Base-by-base conservation (phyloP, 2,888 invertebrate genomes). In the Girardia tigrina region DNA sequence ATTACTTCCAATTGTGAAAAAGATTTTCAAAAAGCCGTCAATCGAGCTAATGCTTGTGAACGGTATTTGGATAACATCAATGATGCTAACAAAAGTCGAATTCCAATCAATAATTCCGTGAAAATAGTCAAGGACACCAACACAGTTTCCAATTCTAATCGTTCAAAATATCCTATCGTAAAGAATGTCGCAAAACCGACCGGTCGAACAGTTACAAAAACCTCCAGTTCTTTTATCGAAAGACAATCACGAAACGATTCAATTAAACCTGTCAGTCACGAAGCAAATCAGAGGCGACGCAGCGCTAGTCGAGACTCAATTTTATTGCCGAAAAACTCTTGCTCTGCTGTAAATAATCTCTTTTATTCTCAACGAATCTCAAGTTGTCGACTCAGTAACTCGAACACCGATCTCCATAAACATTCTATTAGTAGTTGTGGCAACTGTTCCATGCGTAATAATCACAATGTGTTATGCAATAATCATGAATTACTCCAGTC, bases 301-400 rank as follows among this genome's bases (percentile, higher is more conserved):
- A 74, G 74, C 26, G 27, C 27, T 4, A 74, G 74, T 56, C 74
- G 74, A 26, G 74, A 74, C 20, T 74, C 74, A 56, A 56, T 56
- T 2, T 6, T 8, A 8, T 20, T 56, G 56, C 56, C n/a, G 56
- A 56, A 56, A 56, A 8, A 36, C 36, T 16, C 36, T 16, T 36
- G 36, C 16, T 36, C 36, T 16, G 23, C n/a, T 56, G 56, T 56
- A 56, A 56, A 56, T n/a, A 56, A n/a, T 20, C 23, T 56, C 20
- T 56, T 12, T 16, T 56, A 56, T 56, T 56, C 56, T 8, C 56
- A 56, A n/a, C n/a, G n/a, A 56, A n/a, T 56, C n/a, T 4, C 56
- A 6, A 56, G n/a, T 56, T 56, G 56, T n/a, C 56, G 56, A 56
- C n/a, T 56, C 20, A 56, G 8, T 56, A 56, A 56, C n/a, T 56